Conservation (phyloP, 2,113 vertebrate species). For the Pelvicachromis taeniatus region DNA sequence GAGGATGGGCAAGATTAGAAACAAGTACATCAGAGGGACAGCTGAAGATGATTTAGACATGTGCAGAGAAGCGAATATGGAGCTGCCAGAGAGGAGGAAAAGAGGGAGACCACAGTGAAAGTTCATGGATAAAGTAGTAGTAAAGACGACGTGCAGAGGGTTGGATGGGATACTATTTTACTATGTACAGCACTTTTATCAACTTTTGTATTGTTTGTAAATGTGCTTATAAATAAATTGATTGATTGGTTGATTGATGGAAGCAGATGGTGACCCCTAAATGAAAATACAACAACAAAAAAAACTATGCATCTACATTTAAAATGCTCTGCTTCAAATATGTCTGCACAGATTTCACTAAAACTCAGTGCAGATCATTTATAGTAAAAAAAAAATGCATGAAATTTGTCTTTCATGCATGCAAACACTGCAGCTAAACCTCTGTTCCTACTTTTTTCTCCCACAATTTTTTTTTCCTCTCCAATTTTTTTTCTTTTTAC, state of each 20-base stretch:
- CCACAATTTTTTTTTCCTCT: background rate
- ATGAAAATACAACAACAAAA: background rate
- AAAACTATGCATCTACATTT: background rate
- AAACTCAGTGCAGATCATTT: background rate
- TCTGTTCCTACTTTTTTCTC: background rate
- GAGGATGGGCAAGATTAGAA: background rate
- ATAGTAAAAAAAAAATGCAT: background rate
- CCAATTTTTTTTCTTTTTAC: constrained; percentile 48
- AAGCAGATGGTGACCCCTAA: background rate
- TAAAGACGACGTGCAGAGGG: background rate
- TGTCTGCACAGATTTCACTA: background rate
- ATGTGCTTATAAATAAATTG: no score
- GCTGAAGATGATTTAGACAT: background rate
- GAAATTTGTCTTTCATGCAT: background rate
- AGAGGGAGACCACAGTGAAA: background rate
- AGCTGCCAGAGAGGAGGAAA: background rate
- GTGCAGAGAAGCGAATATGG: background rate
- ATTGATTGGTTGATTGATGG: background rate
- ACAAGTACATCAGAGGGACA: background rate
- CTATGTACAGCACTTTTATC: no score
- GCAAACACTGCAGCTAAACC: background rate
- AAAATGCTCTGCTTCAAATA: background rate
- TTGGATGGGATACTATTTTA: background rate
- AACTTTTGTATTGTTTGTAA: no score
- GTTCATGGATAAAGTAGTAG: background rate